These are phyloP conservation scores for Philopedon plagiatum DNA, from an alignment of 2,888 invertebrate genomes.

Conservation along the genomic window DNA sequence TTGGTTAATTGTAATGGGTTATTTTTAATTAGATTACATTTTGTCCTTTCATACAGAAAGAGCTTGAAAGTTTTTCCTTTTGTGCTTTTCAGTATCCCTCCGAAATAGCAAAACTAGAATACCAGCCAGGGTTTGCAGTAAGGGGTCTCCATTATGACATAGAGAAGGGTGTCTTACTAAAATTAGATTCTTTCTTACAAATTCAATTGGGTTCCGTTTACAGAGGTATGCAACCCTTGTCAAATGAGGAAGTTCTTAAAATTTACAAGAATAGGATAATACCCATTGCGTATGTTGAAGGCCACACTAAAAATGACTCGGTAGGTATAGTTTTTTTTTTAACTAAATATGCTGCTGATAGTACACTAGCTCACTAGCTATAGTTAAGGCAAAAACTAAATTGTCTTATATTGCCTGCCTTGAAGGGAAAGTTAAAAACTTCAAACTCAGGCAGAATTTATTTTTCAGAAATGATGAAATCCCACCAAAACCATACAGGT, in stretches of 20 bases:
- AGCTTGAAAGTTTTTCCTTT: background rate
- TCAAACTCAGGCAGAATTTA: too few species aligned
- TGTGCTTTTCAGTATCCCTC: slow-evolving; percentile 84
- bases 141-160: slow-evolving; percentile 99
- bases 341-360: too few species aligned
- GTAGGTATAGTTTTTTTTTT: too few species aligned
- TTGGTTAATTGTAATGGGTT: too few species aligned
- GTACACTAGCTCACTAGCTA: too few species aligned
- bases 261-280: slow-evolving; percentile 89
- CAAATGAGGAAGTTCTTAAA: slow-evolving; percentile 87
- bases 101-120: slow-evolving; percentile 85
- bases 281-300: slow-evolving; percentile 90
- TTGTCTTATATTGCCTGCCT: too few species aligned
- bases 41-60: too few species aligned
- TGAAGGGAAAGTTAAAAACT: too few species aligned
- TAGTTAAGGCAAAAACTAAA: too few species aligned
- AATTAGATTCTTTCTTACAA: slow-evolving; percentile 96
- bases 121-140: slow-evolving; percentile 94
- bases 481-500: too few species aligned
- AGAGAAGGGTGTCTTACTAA: slow-evolving; percentile 92
- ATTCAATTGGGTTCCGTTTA: slow-evolving; percentile 97
- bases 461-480: too few species aligned
- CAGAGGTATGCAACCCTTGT: slow-evolving; percentile 85
- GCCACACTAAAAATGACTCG: slow-evolving; percentile 79
- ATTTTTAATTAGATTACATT: too few species aligned